phyloP scores from a whole-genome alignment of 2,797 vertebrate species.

The Siniperca scherzeri region DNA sequence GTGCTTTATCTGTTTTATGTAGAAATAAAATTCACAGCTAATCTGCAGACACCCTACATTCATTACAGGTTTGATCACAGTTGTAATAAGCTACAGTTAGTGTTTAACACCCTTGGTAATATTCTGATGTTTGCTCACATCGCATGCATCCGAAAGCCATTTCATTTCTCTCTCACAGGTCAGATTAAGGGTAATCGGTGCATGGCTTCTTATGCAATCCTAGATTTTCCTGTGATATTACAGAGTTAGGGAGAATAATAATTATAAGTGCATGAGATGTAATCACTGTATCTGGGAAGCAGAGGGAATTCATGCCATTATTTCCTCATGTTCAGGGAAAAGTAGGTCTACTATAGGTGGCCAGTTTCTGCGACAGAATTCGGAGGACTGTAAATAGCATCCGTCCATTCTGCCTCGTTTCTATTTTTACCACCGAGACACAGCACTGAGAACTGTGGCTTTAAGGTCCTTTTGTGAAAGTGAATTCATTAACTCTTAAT shows the following conservation, averaged over 20 bases:
- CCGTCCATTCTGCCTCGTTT: conserved; percentile 83
- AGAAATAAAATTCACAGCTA: conserved; percentile 15
- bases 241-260: conserved; percentile 72
- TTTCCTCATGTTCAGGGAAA: conserved; percentile 49
- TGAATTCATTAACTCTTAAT: conserved; percentile 88
- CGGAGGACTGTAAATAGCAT: conserved; percentile 85
- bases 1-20: conserved; percentile 19
- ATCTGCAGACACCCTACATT: conserved; percentile 10
- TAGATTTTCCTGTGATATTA: conserved; percentile 68
- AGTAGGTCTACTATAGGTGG: conserved; percentile 69
- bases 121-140: conserved; percentile 45
- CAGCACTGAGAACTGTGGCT: conserved; percentile 83
- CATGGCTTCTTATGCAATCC: conserved; percentile 68
- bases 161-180: conserved; percentile 61
- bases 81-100: conserved; percentile 24
- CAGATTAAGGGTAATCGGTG: conserved; percentile 63
- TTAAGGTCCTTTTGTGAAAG: conserved; percentile 87
- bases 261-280: conserved; percentile 79
- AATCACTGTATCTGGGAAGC: conserved; percentile 75
- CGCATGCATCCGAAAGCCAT: conserved; percentile 44
- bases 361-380: conserved; percentile 82
- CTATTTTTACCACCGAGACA: conserved; percentile 87
- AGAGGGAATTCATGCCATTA: conserved; percentile 64
- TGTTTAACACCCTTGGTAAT: conserved; percentile 4
- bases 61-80: conserved; percentile 28